Percentiles rank a stretch among this genome's conserved stretches.
Evolutionary conservation across 2,113 vertebrate species (phyloP).

Genomic region (Sarotherodon lohbergeri): DNA sequence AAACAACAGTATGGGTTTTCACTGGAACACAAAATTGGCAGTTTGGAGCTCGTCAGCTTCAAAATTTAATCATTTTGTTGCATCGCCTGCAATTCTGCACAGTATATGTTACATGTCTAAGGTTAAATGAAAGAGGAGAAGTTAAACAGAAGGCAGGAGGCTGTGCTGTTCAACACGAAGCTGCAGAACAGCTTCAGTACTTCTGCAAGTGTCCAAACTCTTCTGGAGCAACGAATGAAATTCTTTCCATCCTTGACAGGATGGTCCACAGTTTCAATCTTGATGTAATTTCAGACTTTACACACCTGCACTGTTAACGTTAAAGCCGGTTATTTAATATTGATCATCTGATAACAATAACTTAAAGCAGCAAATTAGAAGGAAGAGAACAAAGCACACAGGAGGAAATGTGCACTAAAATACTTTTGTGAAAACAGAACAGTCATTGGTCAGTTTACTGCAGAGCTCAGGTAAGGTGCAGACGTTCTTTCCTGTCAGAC

Average conservation of each 20-base stretch:
- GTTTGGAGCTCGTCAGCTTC: rapidly evolving
- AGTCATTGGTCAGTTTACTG: neutral
- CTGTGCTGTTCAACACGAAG: neutral
- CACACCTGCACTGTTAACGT: neutral
- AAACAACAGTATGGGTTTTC: neutral
- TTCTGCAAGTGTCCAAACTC: neutral
- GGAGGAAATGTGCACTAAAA: neutral
- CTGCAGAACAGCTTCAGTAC: neutral
- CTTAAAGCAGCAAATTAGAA: neutral
- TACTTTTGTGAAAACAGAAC: neutral
- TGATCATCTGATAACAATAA: neutral
- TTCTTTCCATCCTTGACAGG: rapidly evolving
- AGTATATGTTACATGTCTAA: neutral
- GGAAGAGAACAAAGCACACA: neutral
- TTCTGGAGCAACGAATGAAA: neutral
- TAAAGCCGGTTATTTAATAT: neutral
- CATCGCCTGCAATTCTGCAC: neutral
- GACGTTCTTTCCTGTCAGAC: neutral
- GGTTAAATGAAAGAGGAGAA: neutral
- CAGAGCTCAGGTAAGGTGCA: rapidly evolving
- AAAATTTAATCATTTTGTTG: neutral
- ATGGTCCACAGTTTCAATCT: neutral
- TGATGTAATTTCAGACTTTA: neutral
- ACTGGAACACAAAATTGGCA: neutral
- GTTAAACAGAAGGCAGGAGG: rapidly evolving